Conservation (phyloP, 30 jellyfish, hydroid and myxozoan genomes). For the Clytia hemisphaerica region DNA sequence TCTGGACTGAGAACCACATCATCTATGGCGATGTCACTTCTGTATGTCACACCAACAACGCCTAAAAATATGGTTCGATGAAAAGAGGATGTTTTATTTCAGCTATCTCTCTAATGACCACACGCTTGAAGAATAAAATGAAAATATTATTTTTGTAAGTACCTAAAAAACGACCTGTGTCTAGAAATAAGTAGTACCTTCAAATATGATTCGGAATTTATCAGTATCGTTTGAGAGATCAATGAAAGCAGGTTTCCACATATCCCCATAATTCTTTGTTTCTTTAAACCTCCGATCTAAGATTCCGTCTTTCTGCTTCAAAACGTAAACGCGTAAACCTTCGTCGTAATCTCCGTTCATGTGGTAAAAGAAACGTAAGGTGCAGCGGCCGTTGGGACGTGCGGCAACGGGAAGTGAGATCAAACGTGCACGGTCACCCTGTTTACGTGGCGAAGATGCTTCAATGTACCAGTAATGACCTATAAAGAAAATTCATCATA, state of each 20-base stretch:
- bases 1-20: conserved; percentile 91
- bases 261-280: conserved; percentile 72
- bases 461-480: conserved; percentile 94
- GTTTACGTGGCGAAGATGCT: conserved; percentile 43
- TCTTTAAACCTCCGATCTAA: conserved; percentile 43
- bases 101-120: no score
- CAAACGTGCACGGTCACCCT: conserved; percentile 75
- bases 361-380: conserved; percentile 83
- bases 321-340: conserved; percentile 59
- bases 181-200: no score
- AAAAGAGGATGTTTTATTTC: no score
- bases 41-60: conserved; percentile 62
- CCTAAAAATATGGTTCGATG: conserved; percentile 22
- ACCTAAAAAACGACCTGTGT: no score
- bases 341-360: conserved; percentile 77
- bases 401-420: conserved; percentile 74
- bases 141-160: no score
- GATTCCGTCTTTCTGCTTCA: conserved; percentile 27
- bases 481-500: not conserved
- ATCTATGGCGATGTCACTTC: conserved; percentile 95
- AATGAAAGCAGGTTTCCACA: conserved; percentile 60
- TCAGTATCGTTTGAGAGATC: conserved; percentile 64
- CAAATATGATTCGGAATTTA: conserved; percentile 69
- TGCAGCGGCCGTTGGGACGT: conserved; percentile 54
- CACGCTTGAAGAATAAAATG: no score